A percentile compares a stretch with the other conserved stretches of the same genome.
phyloP scores from a whole-genome alignment of 2,113 vertebrate species.

The Genyomyrus donnyi region DNA sequence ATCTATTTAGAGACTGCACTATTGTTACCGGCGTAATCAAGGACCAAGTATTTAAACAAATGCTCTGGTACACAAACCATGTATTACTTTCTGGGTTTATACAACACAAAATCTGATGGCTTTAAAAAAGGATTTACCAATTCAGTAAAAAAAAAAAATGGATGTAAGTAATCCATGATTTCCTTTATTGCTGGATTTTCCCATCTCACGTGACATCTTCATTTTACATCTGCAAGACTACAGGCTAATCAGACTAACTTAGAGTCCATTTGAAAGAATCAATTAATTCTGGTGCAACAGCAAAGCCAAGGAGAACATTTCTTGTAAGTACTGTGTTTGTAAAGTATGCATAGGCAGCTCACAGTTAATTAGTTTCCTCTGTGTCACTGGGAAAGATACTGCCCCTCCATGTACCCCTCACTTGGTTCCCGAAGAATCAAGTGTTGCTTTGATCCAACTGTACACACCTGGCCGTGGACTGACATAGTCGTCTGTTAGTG shows the following conservation, averaged over 20 bases:
- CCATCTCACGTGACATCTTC: slow-evolving; percentile 1
- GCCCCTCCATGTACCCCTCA: slow-evolving; percentile 12
- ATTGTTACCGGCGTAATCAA: neutral
- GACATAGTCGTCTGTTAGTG: slow-evolving; percentile 1
- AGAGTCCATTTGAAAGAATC: neutral
- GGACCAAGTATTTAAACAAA: neutral
- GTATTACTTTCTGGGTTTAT: neutral
- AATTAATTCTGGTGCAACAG: slow-evolving; percentile 16
- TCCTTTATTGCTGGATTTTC: neutral
- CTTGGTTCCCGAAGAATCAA: slow-evolving; percentile 15
- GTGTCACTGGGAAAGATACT: neutral
- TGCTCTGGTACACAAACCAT: neutral
- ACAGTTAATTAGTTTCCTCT: neutral
- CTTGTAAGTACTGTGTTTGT: neutral
- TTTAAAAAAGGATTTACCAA: neutral
- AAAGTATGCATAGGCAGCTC: neutral
- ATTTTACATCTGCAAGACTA: slow-evolving; percentile 18
- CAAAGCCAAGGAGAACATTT: slow-evolving; percentile 15
- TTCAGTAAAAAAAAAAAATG: neutral
- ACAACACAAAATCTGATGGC: neutral
- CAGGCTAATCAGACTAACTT: slow-evolving; percentile 12
- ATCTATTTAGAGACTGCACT: neutral
- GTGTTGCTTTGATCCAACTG: slow-evolving; percentile 24
- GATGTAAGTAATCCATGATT: neutral
- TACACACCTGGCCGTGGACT: slow-evolving; percentile 13